Evolutionary conservation across 2,113 vertebrate genomes (phyloP).

Genomic region (Urocitellus parryii): DNA sequence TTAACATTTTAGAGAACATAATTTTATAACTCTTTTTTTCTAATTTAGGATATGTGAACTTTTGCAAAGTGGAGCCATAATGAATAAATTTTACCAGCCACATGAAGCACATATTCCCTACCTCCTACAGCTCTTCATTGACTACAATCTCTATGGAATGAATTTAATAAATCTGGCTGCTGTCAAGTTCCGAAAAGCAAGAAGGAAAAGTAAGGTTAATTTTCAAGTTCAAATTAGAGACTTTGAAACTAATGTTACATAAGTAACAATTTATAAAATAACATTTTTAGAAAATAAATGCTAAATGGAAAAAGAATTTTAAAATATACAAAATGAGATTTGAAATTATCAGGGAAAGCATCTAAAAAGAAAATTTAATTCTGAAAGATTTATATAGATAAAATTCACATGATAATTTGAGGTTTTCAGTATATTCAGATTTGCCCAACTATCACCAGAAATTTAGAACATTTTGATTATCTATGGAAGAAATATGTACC

Average conservation of each 20-base stretch:
- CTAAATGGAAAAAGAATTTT: neutral
- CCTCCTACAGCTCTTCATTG: conserved; percentile 99
- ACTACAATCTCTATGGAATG: conserved; percentile 99
- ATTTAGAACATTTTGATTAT: conserved; percentile 43
- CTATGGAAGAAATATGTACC: neutral
- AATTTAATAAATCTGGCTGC: conserved; percentile 96
- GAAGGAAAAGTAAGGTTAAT: conserved; percentile 90
- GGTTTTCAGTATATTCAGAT: conserved; percentile 34
- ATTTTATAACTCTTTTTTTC: conserved; percentile 69
- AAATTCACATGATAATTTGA: neutral
- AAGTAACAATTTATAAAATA: conserved; percentile 31
- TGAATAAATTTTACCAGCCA: conserved; percentile 98
- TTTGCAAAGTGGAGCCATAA: conserved; percentile 97
- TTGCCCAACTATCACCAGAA: neutral
- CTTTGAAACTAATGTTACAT: conserved; percentile 42
- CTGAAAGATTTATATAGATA: conserved; percentile 14
- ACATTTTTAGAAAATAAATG: conserved; percentile 37
- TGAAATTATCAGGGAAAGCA: conserved; percentile 15
- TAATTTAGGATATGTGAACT: conserved; percentile 96
- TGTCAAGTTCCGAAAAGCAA: conserved; percentile 94
- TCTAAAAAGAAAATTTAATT: neutral
- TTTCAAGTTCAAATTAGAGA: conserved; percentile 73
- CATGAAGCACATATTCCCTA: conserved; percentile 99
- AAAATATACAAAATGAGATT: neutral
- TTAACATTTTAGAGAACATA: conserved; percentile 52